A percentile compares a stretch with the other conserved stretches of the same genome.
phyloP scores from a whole-genome alignment of 2,113 vertebrate genomes.

The Parus major region DNA sequence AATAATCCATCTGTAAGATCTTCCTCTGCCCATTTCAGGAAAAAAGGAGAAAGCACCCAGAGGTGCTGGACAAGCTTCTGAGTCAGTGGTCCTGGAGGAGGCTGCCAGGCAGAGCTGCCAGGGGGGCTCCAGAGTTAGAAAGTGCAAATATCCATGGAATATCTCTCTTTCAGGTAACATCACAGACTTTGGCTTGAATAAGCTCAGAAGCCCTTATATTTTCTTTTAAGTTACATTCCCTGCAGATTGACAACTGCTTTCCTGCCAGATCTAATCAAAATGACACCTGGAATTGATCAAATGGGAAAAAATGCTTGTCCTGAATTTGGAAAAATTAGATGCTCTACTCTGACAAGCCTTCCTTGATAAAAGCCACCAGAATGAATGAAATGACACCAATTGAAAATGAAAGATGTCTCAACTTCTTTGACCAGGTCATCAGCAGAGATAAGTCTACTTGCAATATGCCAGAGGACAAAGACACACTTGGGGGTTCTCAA shows the following conservation, averaged over 20 bases:
- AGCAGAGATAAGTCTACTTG: not conserved
- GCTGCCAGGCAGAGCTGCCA: not conserved
- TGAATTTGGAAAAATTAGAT: not conserved
- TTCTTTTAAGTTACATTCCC: not conserved
- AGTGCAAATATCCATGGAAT: not conserved
- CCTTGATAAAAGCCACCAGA: not conserved
- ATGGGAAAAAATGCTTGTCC: not conserved
- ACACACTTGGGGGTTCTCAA: not conserved
- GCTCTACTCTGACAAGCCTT: not conserved
- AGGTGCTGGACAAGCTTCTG: not conserved
- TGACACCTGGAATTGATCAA: not conserved
- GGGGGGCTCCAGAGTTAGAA: not conserved
- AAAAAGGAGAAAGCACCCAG: no score
- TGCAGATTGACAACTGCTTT: not conserved
- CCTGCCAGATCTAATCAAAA: not conserved
- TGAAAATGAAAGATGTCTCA: not conserved
- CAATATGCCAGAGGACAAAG: not conserved
- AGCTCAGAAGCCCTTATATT: not conserved
- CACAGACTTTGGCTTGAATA: not conserved
- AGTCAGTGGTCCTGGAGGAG: not conserved
- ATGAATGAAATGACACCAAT: not conserved
- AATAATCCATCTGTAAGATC: not conserved
- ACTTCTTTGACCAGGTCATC: not conserved
- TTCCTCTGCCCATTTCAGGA: not conserved
- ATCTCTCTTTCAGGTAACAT: not conserved